phyloP scores from a whole-genome alignment of 2,888 invertebrate genomes.

The Nemoura dubitans region DNA sequence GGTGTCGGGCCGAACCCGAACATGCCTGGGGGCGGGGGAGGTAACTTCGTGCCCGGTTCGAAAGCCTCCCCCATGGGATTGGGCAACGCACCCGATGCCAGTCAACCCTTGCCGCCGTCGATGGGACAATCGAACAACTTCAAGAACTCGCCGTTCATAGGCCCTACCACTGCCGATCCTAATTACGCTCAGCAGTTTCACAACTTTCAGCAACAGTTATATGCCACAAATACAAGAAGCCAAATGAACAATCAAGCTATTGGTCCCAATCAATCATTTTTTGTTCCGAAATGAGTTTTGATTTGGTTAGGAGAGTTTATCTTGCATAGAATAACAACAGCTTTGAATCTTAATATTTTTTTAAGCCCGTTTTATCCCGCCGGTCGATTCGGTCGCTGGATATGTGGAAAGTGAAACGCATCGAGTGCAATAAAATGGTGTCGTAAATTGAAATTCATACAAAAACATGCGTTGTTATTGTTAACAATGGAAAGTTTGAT shows the following conservation, averaged over 20 bases:
- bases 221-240: slow-evolving; percentile 83
- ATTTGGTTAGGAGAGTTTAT: neutral
- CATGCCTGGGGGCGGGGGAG: slow-evolving; percentile 53
- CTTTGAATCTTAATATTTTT: slow-evolving; percentile 23
- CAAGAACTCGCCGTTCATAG: slow-evolving; percentile 79
- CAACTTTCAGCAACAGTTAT: slow-evolving; percentile 94
- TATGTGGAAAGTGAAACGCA: slow-evolving; percentile 16
- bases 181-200: slow-evolving; percentile 95
- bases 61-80: slow-evolving; percentile 67
- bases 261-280: slow-evolving; percentile 54
- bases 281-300: slow-evolving; percentile 53
- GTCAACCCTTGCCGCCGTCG: slow-evolving; percentile 80
- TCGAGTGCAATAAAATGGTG: slow-evolving; percentile 38
- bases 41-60: slow-evolving; percentile 65
- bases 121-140: slow-evolving; percentile 78
- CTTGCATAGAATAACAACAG: neutral
- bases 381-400: neutral
- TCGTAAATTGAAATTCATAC: slow-evolving; percentile 5
- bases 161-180: slow-evolving; percentile 86
- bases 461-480: slow-evolving; percentile 23
- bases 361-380: slow-evolving; percentile 8
- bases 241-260: slow-evolving; percentile 57
- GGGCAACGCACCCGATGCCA: slow-evolving; percentile 69
- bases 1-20: slow-evolving; percentile 54
- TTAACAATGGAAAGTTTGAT: slow-evolving; percentile 30